Evolutionary conservation across 2,113 vertebrate genomes (phyloP).

Genomic region (Sigmodon hispidus): DNA sequence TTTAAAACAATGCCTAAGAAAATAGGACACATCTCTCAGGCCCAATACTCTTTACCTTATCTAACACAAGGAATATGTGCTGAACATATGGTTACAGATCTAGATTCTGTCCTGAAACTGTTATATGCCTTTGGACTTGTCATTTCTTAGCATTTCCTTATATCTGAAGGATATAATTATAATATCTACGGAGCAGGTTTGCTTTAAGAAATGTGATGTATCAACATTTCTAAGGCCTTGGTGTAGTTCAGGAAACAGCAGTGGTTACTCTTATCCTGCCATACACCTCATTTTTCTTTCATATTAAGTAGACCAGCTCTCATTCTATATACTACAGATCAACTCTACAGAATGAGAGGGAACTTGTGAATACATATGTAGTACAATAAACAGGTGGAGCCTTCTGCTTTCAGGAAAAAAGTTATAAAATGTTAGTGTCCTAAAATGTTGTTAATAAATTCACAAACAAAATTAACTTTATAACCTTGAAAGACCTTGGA

Average conservation of each 20-base stretch:
- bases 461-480: background rate
- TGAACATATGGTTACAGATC: background rate
- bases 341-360: background rate
- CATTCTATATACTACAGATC: background rate
- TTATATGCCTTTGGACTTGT: background rate
- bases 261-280: background rate
- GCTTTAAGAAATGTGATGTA: constrained; percentile 15
- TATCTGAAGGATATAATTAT: background rate
- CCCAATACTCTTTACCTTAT: background rate
- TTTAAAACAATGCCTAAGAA: background rate
- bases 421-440: background rate
- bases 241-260: background rate
- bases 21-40: background rate
- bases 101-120: background rate
- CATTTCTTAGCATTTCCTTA: background rate
- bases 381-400: background rate
- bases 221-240: background rate
- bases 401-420: background rate
- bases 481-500: background rate
- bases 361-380: background rate
- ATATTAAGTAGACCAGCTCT: background rate
- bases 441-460: background rate
- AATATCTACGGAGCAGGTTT: background rate
- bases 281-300: background rate
- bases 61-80: background rate